A percentile compares a stretch with the other conserved stretches of the same genome.
Evolutionary conservation across 2,888 invertebrate species (phyloP).

Genomic region (Parochlus steinenii): DNA sequence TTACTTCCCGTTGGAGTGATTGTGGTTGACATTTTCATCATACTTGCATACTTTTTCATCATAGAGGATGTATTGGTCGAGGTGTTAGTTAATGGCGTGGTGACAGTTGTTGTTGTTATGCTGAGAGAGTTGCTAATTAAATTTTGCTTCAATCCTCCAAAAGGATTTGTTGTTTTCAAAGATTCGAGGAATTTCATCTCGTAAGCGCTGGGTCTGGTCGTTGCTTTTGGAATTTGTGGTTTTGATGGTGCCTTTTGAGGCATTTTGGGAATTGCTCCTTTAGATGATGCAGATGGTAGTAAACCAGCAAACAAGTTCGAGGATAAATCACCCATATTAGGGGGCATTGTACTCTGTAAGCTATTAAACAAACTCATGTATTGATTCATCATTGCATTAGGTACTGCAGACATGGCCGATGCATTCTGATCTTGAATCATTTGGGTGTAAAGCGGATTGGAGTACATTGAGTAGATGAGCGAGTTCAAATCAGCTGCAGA

Average conservation of each 20-base stretch:
- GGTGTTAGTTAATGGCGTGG: conserved; percentile 1
- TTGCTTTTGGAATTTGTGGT: neutral
- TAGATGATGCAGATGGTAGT: neutral
- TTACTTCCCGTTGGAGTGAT: neutral
- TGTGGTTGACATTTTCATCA: neutral
- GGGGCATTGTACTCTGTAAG: too few species aligned
- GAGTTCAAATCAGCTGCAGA: too few species aligned
- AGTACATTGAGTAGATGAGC: too few species aligned
- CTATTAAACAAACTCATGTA: too few species aligned
- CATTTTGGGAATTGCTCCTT: neutral
- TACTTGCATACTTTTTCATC: too few species aligned
- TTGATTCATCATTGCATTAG: too few species aligned
- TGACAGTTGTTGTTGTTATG: conserved; percentile 6
- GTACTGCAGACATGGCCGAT: too few species aligned
- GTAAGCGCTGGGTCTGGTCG: neutral
- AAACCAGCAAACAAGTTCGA: neutral
- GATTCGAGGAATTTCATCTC: conserved; percentile 7
- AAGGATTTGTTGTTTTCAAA: neutral
- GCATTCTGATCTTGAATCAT: too few species aligned
- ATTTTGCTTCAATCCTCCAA: conserved; percentile 8
- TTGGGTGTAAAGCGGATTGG: too few species aligned
- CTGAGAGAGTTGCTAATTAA: conserved; percentile 9
- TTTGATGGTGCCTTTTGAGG: neutral
- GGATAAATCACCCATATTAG: neutral
- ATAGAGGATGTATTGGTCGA: too few species aligned